phyloP scores from a whole-genome alignment of 1,140 invertebrate genomes.

The Orussus abietinus region DNA sequence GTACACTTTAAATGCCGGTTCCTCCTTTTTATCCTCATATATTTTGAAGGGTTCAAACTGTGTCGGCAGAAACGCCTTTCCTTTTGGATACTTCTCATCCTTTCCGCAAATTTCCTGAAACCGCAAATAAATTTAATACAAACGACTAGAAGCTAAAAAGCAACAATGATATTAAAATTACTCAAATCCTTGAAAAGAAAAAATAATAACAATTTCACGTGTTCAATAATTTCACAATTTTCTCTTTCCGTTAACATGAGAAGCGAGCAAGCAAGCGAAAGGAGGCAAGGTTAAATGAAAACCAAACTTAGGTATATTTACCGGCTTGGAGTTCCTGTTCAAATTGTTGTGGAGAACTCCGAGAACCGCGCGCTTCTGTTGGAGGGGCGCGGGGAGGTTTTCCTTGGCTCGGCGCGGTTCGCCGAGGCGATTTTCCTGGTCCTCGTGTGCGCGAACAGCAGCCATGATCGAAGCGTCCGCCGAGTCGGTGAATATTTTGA shows the following conservation, averaged over 20 bases:
- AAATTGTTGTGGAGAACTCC: conserved; percentile 53
- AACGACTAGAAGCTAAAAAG: conserved; percentile 1
- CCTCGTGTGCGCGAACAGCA: conserved; percentile 62
- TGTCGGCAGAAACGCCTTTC: conserved; percentile 27
- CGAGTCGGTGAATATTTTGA: conserved; percentile 4
- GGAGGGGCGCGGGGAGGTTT: conserved; percentile 40
- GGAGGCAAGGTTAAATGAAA: conserved; percentile 7
- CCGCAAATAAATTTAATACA: conserved; percentile 13
- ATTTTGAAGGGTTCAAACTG: conserved; percentile 56
- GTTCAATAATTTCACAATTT: conserved; percentile 2
- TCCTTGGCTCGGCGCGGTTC: conserved; percentile 39
- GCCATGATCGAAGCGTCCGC: conserved; percentile 52
- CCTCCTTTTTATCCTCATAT: conserved; percentile 42
- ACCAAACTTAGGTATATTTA: conserved; percentile 30
- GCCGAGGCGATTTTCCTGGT: conserved; percentile 60
- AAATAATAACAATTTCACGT: conserved; percentile 10
- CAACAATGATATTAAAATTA: neutral
- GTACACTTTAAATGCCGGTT: conserved; percentile 62
- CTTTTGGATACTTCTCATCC: conserved; percentile 49
- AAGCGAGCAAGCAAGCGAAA: neutral
- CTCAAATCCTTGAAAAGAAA: conserved; percentile 1
- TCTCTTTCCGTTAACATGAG: neutral
- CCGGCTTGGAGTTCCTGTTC: conserved; percentile 40
- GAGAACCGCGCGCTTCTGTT: conserved; percentile 57
- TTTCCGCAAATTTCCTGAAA: conserved; percentile 40